phyloP scores from a whole-genome alignment of 1,140 invertebrate species.

The Trichomalopsis sarcophagae region DNA sequence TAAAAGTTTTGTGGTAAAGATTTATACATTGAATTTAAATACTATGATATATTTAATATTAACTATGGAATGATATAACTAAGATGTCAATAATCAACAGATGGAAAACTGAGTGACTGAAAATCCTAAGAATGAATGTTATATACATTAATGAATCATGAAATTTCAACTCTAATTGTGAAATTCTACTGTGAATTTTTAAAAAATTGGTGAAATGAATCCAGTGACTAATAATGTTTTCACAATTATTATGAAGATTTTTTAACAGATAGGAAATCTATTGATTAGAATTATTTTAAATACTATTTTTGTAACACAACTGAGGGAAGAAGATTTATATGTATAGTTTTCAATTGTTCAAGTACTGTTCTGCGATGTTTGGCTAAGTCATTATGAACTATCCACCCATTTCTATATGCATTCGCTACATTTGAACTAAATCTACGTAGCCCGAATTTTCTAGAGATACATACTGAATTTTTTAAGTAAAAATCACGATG shows the following conservation, averaged over 20 bases:
- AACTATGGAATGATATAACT: background rate
- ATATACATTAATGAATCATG: background rate
- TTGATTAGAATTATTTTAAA: background rate
- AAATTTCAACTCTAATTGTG: background rate
- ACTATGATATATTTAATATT: background rate
- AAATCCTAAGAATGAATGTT: background rate
- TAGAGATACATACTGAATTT: constrained; percentile 57
- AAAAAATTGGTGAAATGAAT: background rate
- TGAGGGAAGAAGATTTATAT: constrained; percentile 6
- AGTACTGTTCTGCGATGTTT: background rate
- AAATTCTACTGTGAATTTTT: background rate
- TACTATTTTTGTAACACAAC: background rate
- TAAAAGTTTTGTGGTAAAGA: background rate
- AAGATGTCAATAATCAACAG: background rate
- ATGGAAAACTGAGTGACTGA: background rate
- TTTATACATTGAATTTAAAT: background rate
- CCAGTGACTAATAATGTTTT: background rate
- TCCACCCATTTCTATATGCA: constrained; percentile 39
- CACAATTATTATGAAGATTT: background rate
- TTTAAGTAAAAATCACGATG: constrained; percentile 68
- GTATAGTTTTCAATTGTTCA: background rate
- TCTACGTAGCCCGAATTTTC: constrained; percentile 61
- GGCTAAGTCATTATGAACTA: constrained; percentile 16
- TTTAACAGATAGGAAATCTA: background rate
- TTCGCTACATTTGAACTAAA: constrained; percentile 61